phyloP scores from a whole-genome alignment of 2,797 vertebrate species.

The Sebastes wilsoni region DNA sequence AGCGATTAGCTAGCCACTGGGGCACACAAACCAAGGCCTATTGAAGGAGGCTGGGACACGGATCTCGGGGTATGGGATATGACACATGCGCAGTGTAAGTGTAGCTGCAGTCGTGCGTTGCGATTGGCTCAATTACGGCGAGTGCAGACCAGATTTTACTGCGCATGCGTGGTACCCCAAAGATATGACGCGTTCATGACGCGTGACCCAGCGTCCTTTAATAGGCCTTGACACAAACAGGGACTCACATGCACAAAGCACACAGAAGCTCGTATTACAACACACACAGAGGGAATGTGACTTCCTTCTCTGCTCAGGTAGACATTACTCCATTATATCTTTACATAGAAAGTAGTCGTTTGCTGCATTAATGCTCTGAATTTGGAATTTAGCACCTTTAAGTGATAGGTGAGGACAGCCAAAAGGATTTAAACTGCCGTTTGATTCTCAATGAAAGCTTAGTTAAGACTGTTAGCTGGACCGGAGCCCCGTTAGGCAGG shows the following conservation, averaged over 20 bases:
- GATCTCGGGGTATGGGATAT: no score
- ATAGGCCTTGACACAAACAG: background rate
- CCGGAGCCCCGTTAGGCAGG: background rate
- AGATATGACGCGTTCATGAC: no score
- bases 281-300: background rate
- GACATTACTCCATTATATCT: background rate
- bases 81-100: no score
- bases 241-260: no score
- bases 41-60: no score
- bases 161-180: no score
- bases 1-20: no score
- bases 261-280: background rate
- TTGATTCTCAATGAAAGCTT: slow-evolving; percentile 2
- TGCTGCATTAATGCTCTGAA: background rate
- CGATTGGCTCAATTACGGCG: no score
- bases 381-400: background rate
- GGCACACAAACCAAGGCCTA: no score
- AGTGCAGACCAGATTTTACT: no score
- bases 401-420: background rate
- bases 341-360: background rate
- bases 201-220: no score
- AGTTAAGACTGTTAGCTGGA: background rate
- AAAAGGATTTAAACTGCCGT: background rate
- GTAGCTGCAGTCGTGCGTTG: no score
- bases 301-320: background rate